Evolutionary conservation across 2,888 invertebrate species (phyloP).

Genomic region (Xylota sylvarum): DNA sequence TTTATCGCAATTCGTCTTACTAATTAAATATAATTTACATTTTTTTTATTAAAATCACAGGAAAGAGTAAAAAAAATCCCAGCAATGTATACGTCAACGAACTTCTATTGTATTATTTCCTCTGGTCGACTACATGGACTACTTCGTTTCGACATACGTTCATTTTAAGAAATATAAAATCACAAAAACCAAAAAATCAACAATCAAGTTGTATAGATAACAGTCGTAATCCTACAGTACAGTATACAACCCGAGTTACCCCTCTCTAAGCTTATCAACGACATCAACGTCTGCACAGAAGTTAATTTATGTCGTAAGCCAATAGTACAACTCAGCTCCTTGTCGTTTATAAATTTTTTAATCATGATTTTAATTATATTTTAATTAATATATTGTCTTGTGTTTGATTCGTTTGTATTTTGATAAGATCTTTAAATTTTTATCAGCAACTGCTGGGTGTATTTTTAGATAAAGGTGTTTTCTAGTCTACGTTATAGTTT

Average conservation of each 20-base stretch:
- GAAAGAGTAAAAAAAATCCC: not conserved
- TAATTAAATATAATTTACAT: not conserved
- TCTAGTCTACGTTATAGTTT: not conserved
- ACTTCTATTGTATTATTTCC: not conserved
- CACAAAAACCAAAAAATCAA: constrained; percentile 3
- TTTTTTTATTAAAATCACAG: not conserved
- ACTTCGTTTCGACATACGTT: not conserved
- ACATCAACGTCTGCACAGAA: constrained; percentile 1
- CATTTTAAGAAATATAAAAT: constrained; percentile 21
- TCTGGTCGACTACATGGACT: not conserved
- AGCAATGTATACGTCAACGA: not conserved
- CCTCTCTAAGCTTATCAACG: constrained; percentile 6
- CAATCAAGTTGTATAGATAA: constrained; percentile 31
- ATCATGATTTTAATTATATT: constrained; percentile 45
- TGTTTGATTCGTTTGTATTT: constrained; percentile 29
- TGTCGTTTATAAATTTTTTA: constrained; percentile 27
- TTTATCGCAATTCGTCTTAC: not conserved
- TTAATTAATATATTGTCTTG: constrained; percentile 44
- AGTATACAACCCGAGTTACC: not conserved
- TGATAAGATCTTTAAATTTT: constrained; percentile 35
- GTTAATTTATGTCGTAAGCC: constrained; percentile 35
- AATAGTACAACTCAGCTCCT: constrained; percentile 24
- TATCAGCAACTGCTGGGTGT: constrained; percentile 4
- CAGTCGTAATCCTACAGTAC: constrained; percentile 9
- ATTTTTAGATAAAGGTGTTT: constrained; percentile 25